These are phyloP conservation scores for Larimichthys polyactis DNA, from an alignment of 2,113 vertebrate species.

Conservation along the genomic window DNA sequence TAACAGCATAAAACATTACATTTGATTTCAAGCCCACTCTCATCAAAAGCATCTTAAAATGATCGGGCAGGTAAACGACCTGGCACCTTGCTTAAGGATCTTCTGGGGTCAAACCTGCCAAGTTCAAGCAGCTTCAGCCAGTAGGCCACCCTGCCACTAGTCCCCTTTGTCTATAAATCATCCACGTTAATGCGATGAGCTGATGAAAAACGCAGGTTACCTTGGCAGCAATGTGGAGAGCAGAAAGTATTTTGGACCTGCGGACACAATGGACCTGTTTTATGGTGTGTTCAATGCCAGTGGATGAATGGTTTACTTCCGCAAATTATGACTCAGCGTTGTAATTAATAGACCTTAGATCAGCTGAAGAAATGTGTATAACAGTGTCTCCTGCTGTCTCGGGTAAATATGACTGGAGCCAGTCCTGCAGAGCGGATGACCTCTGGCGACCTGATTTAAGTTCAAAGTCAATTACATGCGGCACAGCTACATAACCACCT, in stretches of 20 bases:
- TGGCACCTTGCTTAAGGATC: conserved; percentile 9
- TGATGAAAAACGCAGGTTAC: conserved; percentile 10
- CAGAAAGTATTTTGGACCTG: neutral
- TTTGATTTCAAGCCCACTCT: conserved; percentile 8
- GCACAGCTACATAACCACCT: neutral
- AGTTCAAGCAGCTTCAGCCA: neutral
- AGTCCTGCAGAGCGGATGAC: conserved; percentile 44
- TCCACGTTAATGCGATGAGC: neutral
- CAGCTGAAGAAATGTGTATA: conserved; percentile 21
- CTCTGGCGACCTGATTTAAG: conserved; percentile 42
- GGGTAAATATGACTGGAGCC: conserved; percentile 54
- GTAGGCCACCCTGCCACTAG: neutral
- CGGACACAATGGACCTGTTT: conserved; percentile 13
- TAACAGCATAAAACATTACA: conserved; percentile 30
- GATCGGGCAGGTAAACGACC: neutral
- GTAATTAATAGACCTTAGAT: conserved; percentile 51
- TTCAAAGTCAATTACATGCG: conserved; percentile 50
- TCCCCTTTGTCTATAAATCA: neutral
- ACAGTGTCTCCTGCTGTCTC: conserved; percentile 61
- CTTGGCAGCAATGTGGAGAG: neutral
- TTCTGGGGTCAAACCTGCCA: neutral
- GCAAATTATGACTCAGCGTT: conserved; percentile 39
- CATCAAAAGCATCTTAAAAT: conserved; percentile 24
- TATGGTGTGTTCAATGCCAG: conserved; percentile 17
- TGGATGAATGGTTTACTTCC: conserved; percentile 35